Conservation (phyloP, 2,797 vertebrate genomes). For the Rhyacichthys aspro region DNA sequence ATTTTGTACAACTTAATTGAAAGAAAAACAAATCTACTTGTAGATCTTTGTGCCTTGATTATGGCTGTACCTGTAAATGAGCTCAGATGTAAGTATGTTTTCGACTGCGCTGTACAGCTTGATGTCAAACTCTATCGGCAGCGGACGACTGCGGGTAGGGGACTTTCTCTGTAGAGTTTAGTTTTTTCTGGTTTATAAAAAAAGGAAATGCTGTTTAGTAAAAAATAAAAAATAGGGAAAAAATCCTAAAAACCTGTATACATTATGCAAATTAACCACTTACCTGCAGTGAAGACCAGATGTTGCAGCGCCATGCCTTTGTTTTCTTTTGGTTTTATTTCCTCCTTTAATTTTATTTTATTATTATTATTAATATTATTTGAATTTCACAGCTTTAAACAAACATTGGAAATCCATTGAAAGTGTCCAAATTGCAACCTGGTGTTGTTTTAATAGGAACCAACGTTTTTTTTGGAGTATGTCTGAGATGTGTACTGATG, state of each 20-base stretch:
- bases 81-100: slow-evolving; percentile 93
- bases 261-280: slow-evolving; percentile 93
- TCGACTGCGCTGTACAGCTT: slow-evolving; percentile 96
- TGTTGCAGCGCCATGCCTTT: slow-evolving; percentile 89
- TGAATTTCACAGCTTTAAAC: slow-evolving; percentile 87
- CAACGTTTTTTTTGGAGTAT: slow-evolving; percentile 81
- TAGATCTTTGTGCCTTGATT: slow-evolving; percentile 92
- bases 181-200: slow-evolving; percentile 92
- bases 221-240: slow-evolving; percentile 81
- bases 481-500: slow-evolving; percentile 75
- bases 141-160: slow-evolving; percentile 85
- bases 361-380: slow-evolving; percentile 48
- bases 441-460: slow-evolving; percentile 90
- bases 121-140: slow-evolving; percentile 89
- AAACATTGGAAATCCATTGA: slow-evolving; percentile 87
- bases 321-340: slow-evolving; percentile 63
- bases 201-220: slow-evolving; percentile 89
- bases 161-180: slow-evolving; percentile 91
- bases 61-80: slow-evolving; percentile 93
- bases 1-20: slow-evolving; percentile 99
- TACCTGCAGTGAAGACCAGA: slow-evolving; percentile 87
- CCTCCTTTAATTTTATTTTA: slow-evolving; percentile 45
- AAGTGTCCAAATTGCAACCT: slow-evolving; percentile 88
- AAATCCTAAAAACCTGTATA: slow-evolving; percentile 86
- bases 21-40: slow-evolving; percentile 89